These are phyloP conservation scores for Trichopoda pennipes DNA, from an alignment of 2,888 invertebrate species.

Conservation along the genomic window DNA sequence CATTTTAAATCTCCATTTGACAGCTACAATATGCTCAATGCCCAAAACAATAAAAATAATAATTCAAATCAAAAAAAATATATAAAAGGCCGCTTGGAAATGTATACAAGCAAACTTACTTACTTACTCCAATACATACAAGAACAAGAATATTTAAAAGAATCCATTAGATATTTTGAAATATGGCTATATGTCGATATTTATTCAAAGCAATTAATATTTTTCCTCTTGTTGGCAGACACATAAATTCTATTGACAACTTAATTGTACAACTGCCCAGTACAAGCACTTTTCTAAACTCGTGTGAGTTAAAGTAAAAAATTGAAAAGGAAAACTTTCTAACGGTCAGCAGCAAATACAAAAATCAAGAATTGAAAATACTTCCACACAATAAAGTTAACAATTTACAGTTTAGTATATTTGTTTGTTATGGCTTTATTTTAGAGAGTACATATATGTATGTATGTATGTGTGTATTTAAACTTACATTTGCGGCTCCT, in stretches of 20 bases:
- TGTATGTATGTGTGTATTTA: background rate
- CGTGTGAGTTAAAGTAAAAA: conserved; percentile 17
- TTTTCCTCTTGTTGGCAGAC: conserved; percentile 67
- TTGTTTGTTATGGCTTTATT: conserved; percentile 23
- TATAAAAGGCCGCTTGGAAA: conserved; percentile 47
- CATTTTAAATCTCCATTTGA: conserved; percentile 52
- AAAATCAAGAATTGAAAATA: conserved; percentile 13
- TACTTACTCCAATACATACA: background rate
- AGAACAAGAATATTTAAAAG: conserved; percentile 14
- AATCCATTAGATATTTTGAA: conserved; percentile 54
- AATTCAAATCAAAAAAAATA: conserved; percentile 37
- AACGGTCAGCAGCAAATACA: conserved; percentile 65
- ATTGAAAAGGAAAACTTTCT: conserved; percentile 31
- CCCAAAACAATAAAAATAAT: conserved; percentile 51
- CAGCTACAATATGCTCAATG: conserved; percentile 70
- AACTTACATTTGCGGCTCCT: conserved; percentile 68
- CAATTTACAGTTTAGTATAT: conserved; percentile 23
- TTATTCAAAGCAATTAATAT: conserved; percentile 63
- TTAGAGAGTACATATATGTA: background rate
- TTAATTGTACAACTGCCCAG: conserved; percentile 74
- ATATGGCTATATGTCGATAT: conserved; percentile 54
- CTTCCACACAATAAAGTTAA: conserved; percentile 34
- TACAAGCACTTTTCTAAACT: background rate
- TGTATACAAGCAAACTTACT: background rate
- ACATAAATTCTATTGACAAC: conserved; percentile 80